Percentiles rank a stretch among this genome's conserved stretches.
phyloP scores from a whole-genome alignment of 2,797 vertebrate species.

The Bovichtus variegatus region DNA sequence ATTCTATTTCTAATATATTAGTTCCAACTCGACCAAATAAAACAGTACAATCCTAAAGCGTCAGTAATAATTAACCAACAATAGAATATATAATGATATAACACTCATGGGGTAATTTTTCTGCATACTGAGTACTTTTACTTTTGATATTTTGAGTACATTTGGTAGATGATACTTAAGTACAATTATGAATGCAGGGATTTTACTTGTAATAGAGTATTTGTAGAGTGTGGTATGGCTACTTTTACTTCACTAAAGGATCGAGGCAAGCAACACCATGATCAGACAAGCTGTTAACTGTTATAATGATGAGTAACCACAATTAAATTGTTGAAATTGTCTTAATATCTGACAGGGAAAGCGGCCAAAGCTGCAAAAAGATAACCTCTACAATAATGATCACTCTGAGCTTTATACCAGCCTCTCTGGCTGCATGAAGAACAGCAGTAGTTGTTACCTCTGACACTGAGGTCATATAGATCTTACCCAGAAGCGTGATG shows the following conservation, averaged over 20 bases:
- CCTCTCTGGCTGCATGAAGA: background rate
- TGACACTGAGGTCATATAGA: constrained; percentile 10
- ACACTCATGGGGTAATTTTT: background rate
- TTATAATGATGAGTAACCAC: background rate
- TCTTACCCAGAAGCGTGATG: constrained; percentile 92
- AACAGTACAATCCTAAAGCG: background rate
- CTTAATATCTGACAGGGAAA: background rate
- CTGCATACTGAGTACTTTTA: background rate
- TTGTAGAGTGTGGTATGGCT: background rate
- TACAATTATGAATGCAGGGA: background rate
- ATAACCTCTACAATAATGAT: background rate
- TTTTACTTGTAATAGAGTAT: background rate
- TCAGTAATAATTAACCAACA: background rate
- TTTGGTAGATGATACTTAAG: background rate
- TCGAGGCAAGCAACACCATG: background rate
- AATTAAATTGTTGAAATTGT: background rate
- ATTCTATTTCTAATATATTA: background rate
- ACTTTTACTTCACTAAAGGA: background rate
- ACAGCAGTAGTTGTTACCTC: background rate
- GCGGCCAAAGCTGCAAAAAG: background rate
- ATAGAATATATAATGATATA: background rate
- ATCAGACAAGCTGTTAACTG: background rate
- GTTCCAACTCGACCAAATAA: background rate
- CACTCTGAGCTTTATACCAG: background rate
- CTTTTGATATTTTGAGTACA: too few species aligned